A percentile compares a stretch with the other conserved stretches of the same genome.
Conservation (phyloP, 2,888 invertebrate species). For the Copidosoma aretas region DNA sequence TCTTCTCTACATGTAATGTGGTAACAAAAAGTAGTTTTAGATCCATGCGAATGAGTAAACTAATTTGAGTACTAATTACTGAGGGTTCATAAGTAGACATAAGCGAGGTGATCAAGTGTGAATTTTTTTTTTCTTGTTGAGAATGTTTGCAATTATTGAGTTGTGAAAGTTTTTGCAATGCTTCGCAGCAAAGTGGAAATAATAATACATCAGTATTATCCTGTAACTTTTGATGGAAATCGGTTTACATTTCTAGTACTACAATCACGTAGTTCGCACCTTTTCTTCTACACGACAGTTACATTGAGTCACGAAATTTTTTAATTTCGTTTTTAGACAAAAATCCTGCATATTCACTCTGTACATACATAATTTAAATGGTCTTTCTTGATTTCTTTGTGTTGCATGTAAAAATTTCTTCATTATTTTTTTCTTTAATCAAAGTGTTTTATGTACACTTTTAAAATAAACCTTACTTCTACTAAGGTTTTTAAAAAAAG, state of each 20-base stretch:
- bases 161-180: neutral
- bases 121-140: neutral
- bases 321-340: conserved; percentile 23
- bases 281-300: conserved; percentile 25
- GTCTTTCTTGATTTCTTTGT: neutral
- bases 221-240: neutral
- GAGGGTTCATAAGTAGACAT: neutral
- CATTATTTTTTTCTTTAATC: conserved; percentile 9
- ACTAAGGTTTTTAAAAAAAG: conserved; percentile 28
- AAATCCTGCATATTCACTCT: no score
- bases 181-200: neutral
- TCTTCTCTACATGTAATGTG: neutral
- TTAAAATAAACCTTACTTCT: conserved; percentile 4
- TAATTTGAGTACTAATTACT: neutral
- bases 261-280: neutral
- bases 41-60: neutral
- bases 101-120: neutral
- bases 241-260: neutral
- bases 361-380: no score
- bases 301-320: conserved; percentile 20
- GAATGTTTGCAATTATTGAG: neutral
- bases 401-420: neutral
- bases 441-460: neutral
- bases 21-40: neutral
- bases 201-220: neutral